Evolutionary conservation across 1,140 invertebrate genomes (phyloP), one percentile per base, ranked within the genome.

Genomic region (Calycopis cecrops): DNA sequence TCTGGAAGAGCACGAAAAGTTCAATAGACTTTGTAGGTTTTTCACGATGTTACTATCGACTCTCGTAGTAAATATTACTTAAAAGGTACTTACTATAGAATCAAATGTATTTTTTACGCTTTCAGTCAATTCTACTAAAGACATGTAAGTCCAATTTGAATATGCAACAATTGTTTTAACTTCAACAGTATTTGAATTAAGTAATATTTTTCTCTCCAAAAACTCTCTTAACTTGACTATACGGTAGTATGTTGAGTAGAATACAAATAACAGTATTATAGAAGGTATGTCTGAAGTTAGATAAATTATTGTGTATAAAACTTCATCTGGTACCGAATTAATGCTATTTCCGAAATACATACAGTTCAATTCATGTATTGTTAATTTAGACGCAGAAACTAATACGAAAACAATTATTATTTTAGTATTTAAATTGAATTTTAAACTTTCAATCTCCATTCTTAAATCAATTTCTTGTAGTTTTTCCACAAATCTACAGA

Each of bases 391-490:
- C 0, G 9, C 28, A 14, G 38, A 34, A 28, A 21, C 28, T 10
- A 42, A 8, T 2, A 44, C 14, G 12, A 52, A 14, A 40, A n/a
- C 38, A 3, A 34, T 1, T 16, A 53, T 44, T 33, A 53, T 53
- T 53, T 53, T 53, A 12, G 12, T 14, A 2, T 53, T 37, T 12
- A 42, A 42, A 14, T 12, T 28, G 16, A 42, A 34, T 44, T 42
- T 12, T 6, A 10, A 28, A 9, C 38, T 42, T 12, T 33, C 18
- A 10, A 53, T 14, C 14, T 40, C 52, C 9, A 53, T 16, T 53
- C 42, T 53, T 34, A 40, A 44, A 44, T 53, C 52, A 9, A 53
- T 53, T n/a, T 10, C 38, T 10, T 53, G 38, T 21, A 53, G 21
- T 16, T 53, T 53, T 42, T 53, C 38, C 4, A 42, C 11, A 44